Conservation (phyloP, 2,888 invertebrate genomes). For the Vanessa cardui region DNA sequence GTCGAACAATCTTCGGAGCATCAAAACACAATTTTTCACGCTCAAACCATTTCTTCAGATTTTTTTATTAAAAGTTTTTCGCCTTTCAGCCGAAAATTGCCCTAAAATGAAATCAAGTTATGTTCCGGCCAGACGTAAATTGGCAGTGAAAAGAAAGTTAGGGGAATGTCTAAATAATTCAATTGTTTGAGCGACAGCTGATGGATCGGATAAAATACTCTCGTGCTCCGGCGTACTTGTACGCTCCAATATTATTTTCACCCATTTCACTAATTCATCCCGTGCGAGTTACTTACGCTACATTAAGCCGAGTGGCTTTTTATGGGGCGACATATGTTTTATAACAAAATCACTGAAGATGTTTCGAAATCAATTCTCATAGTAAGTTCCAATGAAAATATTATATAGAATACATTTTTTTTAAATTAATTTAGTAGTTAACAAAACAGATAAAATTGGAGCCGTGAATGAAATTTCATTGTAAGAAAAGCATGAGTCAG, state of each 20-base stretch:
- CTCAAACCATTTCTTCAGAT: slow-evolving; percentile 4
- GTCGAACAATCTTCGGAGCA: neutral
- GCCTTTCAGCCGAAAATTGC: slow-evolving; percentile 5
- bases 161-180: slow-evolving; percentile 9
- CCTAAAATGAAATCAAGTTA: slow-evolving; percentile 13
- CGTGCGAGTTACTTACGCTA: no score
- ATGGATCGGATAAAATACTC: slow-evolving; percentile 3
- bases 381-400: no score
- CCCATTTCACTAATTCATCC: neutral
- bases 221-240: neutral
- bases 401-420: no score
- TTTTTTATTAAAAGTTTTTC: slow-evolving; percentile 13
- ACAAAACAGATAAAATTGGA: no score
- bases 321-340: no score
- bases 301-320: no score
- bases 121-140: slow-evolving; percentile 9
- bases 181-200: slow-evolving; percentile 10
- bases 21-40: slow-evolving; percentile 15
- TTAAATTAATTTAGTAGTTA: no score
- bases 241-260: slow-evolving; percentile 1
- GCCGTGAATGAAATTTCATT: no score
- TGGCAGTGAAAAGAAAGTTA: slow-evolving; percentile 8
- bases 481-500: no score
- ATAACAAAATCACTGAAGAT: no score
- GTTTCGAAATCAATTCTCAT: no score